Conservation (phyloP, 2,888 invertebrate genomes). For the Cataglyphis rosenhaueri region DNA sequence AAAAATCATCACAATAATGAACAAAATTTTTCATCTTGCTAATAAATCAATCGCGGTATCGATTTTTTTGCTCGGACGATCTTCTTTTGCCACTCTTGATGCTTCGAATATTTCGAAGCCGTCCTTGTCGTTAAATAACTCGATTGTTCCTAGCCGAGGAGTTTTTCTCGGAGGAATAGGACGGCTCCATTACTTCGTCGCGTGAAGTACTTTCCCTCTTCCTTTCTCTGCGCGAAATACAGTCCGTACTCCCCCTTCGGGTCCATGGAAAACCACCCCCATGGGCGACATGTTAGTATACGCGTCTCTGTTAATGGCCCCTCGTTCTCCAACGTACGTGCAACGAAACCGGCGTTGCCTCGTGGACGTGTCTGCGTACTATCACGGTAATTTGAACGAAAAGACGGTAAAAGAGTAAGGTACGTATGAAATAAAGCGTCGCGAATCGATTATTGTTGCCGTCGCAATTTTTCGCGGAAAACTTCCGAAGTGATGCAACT, state of each 20-base stretch:
- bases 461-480: not conserved
- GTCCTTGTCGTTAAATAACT: constrained; percentile 41
- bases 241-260: constrained; percentile 35
- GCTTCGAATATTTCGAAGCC: not conserved
- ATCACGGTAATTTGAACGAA: constrained; percentile 73
- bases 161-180: constrained; percentile 75
- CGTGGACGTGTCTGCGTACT: constrained; percentile 70
- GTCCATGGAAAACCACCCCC: constrained; percentile 71
- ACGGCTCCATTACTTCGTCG: constrained; percentile 76
- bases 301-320: constrained; percentile 70
- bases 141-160: constrained; percentile 62
- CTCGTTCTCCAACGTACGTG: constrained; percentile 65
- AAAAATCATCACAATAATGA: not conserved
- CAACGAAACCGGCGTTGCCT: constrained; percentile 61
- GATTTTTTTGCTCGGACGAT: constrained; percentile 23
- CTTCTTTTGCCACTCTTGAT: constrained; percentile 33
- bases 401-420: constrained; percentile 63
- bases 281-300: constrained; percentile 60
- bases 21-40: not conserved
- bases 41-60: constrained; percentile 6
- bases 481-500: not conserved
- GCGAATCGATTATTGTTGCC: constrained; percentile 35
- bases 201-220: constrained; percentile 74
- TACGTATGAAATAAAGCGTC: constrained; percentile 55
- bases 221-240: constrained; percentile 7